These are phyloP conservation scores for Apostichopus parvimensis DNA, from an alignment of 35 echinoderm and acorn worm genomes.

Conservation along the genomic window DNA sequence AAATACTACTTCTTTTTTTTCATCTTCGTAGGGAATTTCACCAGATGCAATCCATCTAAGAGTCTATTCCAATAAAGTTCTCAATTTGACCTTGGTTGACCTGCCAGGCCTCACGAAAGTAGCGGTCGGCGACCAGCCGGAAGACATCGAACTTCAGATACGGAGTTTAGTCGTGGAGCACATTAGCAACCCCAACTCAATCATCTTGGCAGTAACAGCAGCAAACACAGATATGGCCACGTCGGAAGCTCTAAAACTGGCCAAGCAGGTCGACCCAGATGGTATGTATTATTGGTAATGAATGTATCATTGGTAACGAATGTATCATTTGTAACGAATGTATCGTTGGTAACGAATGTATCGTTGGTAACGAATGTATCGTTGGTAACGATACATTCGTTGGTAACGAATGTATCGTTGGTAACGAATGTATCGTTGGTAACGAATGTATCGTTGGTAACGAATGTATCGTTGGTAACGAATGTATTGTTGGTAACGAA, in stretches of 20 bases:
- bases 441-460: too few species aligned
- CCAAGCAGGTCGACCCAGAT: slow-evolving; percentile 94
- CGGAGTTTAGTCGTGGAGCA: slow-evolving; percentile 79
- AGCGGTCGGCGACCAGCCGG: slow-evolving; percentile 94
- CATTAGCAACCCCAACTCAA: slow-evolving; percentile 89
- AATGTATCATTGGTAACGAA: too few species aligned
- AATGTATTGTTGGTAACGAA: too few species aligned
- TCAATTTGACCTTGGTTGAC: slow-evolving; percentile 94
- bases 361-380: too few species aligned
- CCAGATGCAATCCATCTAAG: slow-evolving; percentile 87
- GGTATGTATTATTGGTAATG: slow-evolving; percentile 39
- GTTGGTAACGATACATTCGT: too few species aligned
- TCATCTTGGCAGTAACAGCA: slow-evolving; percentile 91
- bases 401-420: too few species aligned
- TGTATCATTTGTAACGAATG: too few species aligned
- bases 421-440: too few species aligned
- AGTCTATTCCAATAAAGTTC: slow-evolving; percentile 90
- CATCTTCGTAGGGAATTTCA: slow-evolving; percentile 74
- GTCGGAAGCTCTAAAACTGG: slow-evolving; percentile 90
- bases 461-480: too few species aligned
- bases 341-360: too few species aligned
- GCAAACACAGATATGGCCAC: slow-evolving; percentile 99
- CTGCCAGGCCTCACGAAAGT: slow-evolving; percentile 97
- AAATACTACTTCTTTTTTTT: background rate
- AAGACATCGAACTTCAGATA: slow-evolving; percentile 91